Conservation (phyloP, 2,797 vertebrate species). For the Pipistrellus kuhlii region DNA sequence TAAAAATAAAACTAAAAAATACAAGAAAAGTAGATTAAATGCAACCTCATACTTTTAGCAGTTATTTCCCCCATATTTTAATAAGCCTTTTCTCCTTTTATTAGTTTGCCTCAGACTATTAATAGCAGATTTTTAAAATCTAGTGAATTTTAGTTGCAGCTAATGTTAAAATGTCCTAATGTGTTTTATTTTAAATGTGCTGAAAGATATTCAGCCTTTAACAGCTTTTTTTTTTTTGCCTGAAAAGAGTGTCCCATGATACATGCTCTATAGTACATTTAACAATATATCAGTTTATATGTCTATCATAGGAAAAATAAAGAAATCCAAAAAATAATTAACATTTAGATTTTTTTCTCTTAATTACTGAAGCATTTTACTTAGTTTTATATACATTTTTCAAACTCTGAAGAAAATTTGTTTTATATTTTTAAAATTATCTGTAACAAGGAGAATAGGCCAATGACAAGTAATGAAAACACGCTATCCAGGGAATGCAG, state of each 20-base stretch:
- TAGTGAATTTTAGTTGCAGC: slow-evolving; percentile 69
- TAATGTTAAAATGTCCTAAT: slow-evolving; percentile 29
- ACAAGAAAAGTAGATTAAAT: slow-evolving; percentile 65
- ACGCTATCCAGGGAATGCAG: not conserved
- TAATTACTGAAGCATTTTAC: slow-evolving; percentile 11
- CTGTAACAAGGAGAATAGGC: not conserved
- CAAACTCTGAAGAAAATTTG: slow-evolving; percentile 6
- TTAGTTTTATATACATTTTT: slow-evolving; percentile 5
- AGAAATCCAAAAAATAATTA: not conserved
- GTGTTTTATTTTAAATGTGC: slow-evolving; percentile 20
- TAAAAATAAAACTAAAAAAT: slow-evolving; percentile 51
- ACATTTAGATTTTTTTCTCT: not conserved
- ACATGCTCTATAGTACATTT: not conserved
- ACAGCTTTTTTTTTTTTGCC: slow-evolving; percentile 3
- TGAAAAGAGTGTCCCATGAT: not conserved
- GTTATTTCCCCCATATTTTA: slow-evolving; percentile 72
- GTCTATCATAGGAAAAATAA: not conserved
- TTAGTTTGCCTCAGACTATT: slow-evolving; percentile 66
- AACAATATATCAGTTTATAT: not conserved
- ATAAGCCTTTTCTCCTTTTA: slow-evolving; percentile 58
- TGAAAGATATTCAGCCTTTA: slow-evolving; percentile 35
- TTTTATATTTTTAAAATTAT: slow-evolving; percentile 20
- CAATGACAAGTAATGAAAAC: not conserved
- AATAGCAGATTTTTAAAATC: slow-evolving; percentile 69
- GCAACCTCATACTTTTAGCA: slow-evolving; percentile 51